phyloP scores from a whole-genome alignment of 2,888 invertebrate species.

The Rhagium mordax region DNA sequence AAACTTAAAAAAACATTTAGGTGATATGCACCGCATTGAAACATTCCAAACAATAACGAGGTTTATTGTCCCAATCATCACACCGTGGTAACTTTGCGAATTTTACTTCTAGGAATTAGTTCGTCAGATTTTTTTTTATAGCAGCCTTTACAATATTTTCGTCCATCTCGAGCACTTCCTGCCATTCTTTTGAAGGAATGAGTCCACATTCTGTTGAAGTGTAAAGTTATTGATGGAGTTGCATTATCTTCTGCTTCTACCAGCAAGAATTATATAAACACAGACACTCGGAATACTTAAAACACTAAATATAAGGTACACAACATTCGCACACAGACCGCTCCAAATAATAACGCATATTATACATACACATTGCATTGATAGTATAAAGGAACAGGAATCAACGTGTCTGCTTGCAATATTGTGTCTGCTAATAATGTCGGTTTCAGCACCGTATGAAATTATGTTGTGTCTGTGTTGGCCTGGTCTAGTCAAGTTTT shows the following conservation, averaged over 20 bases:
- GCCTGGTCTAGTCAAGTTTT: background rate
- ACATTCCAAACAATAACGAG: slow-evolving; percentile 11
- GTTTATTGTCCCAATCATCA: slow-evolving; percentile 12
- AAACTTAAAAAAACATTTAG: background rate
- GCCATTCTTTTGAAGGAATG: background rate
- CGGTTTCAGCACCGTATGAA: background rate
- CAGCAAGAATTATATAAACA: too few species aligned
- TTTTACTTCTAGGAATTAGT: slow-evolving; percentile 13
- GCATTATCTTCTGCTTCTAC: too few species aligned
- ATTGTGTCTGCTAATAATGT: background rate
- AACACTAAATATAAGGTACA: too few species aligned
- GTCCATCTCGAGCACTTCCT: background rate
- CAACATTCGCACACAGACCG: background rate
- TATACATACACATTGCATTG: background rate
- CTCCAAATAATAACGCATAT: background rate
- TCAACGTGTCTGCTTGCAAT: background rate
- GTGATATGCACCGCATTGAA: slow-evolving; percentile 2
- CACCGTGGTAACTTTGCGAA: slow-evolving; percentile 16
- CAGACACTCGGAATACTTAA: too few species aligned
- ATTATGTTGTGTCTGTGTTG: background rate
- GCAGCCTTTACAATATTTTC: slow-evolving; percentile 17
- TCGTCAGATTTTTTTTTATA: slow-evolving; percentile 17
- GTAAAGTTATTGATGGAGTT: background rate
- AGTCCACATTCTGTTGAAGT: background rate
- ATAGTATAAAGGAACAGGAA: background rate